Base-by-base conservation (phyloP, 2,113 vertebrate genomes). In the Micromys minutus region DNA sequence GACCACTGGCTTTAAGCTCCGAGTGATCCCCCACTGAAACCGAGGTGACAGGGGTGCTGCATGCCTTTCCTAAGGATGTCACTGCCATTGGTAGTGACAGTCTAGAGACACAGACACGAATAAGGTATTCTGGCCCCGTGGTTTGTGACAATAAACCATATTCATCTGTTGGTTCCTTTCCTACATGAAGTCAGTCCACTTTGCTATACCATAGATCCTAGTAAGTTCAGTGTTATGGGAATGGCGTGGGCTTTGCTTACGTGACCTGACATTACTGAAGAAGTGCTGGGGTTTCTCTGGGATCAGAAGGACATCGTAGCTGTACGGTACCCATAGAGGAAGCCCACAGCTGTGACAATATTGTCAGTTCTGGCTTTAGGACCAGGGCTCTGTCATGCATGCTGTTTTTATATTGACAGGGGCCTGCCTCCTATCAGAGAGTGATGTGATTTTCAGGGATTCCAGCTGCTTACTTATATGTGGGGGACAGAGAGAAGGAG, bases 221-320 rank as follows among this genome's bases (percentile, higher is more conserved):
- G 65, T 69, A 95, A 39, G 69, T 79, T 6, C 39, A 75, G n/a
- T 80, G 52, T 90, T 90, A 34, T 75, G 75, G 57, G 34, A 85
- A 45, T 79, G 77, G 89, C 55, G 19, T 34, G 34, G 17, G n/a
- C 52, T 94, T 97, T 95, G 61, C 71, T 92, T 89, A 52, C 21
- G 31, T 79, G 31, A 47, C 52, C 11, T 88, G n/a, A 24, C 47
- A 71, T 83, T 91, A 55, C 63, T 95, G 94, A 86, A 89, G 77
- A 96, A 93, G 88, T 95, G 17, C 59, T 86, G 36, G 12, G 8
- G 42, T 93, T 72, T 39, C 34, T 95, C 90, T 80, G 34, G 45
- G 83, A 79, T 87, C 61, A 92, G 83, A 52, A 93, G 42, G 93
- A 83, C 36, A 89, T 87, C 79, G 65, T 86, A 88, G 29, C 80